Percentiles rank a stretch among this genome's conserved stretches.
These are phyloP conservation scores for Folsomia manolachei DNA, from an alignment of 2,888 invertebrate species.

Conservation along the genomic window DNA sequence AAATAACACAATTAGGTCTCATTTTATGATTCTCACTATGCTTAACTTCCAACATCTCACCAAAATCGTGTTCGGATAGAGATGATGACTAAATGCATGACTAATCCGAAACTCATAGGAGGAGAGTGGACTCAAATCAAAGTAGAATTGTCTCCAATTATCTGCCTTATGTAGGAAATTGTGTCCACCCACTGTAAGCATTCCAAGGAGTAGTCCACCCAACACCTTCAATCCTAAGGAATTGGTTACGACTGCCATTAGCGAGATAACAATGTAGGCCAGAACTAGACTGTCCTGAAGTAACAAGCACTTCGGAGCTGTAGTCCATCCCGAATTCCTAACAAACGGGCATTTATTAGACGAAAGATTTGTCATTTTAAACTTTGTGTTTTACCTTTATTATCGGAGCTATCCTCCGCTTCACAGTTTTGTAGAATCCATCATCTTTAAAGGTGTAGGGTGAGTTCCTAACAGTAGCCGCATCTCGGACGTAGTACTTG, in stretches of 20 bases:
- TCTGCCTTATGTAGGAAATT: slow-evolving; percentile 74
- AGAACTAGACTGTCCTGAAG: slow-evolving; percentile 45
- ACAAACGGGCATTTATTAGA: no score
- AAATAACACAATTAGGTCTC: no score
- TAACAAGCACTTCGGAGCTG: no score
- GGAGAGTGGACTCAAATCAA: slow-evolving; percentile 67
- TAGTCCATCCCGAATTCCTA: no score
- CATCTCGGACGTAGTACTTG: slow-evolving; percentile 66
- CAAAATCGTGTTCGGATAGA: slow-evolving; percentile 71
- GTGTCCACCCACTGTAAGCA: slow-evolving; percentile 65
- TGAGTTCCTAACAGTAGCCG: slow-evolving; percentile 64
- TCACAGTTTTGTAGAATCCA: slow-evolving; percentile 72
- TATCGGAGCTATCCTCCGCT: slow-evolving; percentile 53
- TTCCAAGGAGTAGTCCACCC: slow-evolving; percentile 62
- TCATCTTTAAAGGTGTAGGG: slow-evolving; percentile 70
- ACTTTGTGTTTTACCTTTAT: slow-evolving; percentile 29
- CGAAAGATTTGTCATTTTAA: no score
- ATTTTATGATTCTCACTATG: no score
- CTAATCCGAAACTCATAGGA: slow-evolving; percentile 71
- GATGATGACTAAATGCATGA: slow-evolving; percentile 74
- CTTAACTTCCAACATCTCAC: no score
- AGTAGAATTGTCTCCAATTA: slow-evolving; percentile 75
- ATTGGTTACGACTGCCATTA: slow-evolving; percentile 52
- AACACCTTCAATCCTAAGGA: slow-evolving; percentile 55
- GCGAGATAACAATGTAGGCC: slow-evolving; percentile 25